Percentiles rank a stretch among this genome's conserved stretches.
phyloP scores from a whole-genome alignment of 1,140 invertebrate genomes.

The Scaptomyza pallida region DNA sequence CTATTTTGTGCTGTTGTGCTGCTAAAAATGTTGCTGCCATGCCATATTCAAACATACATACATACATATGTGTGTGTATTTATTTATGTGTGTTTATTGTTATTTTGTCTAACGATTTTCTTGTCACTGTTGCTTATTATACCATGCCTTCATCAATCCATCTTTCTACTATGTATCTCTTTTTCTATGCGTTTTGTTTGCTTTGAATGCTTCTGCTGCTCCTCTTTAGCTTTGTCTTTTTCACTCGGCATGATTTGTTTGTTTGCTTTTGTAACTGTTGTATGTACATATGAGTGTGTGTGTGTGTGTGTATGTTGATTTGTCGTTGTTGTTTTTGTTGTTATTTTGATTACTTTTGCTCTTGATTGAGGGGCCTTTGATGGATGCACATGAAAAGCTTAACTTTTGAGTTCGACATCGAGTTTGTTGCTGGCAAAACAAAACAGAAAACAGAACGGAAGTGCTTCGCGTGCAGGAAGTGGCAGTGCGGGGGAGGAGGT shows the following conservation, averaged over 20 bases:
- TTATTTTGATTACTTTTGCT: conserved; percentile 76
- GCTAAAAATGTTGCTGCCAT: conserved; percentile 24
- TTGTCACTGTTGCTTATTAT: conserved; percentile 41
- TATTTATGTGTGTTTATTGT: conserved; percentile 69
- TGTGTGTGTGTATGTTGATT: conserved; percentile 48
- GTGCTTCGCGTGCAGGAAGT: conserved; percentile 70
- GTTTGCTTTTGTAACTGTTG: conserved; percentile 23
- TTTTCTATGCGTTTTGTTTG: conserved; percentile 26
- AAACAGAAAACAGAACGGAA: conserved; percentile 78
- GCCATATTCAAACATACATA: background rate
- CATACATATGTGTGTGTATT: too few relatives aligned
- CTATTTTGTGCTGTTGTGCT: conserved; percentile 67
- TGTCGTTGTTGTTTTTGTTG: conserved; percentile 33
- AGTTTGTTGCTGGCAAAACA: conserved; percentile 43
- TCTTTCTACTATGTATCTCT: conserved; percentile 7
- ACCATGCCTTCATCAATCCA: background rate
- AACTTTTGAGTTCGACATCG: background rate
- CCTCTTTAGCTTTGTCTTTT: conserved; percentile 41
- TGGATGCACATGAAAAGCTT: conserved; percentile 37
- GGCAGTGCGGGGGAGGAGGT: background rate
- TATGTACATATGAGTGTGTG: conserved; percentile 17
- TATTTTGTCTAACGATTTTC: conserved; percentile 69
- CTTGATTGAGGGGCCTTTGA: conserved; percentile 65
- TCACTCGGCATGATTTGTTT: conserved; percentile 44
- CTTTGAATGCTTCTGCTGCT: conserved; percentile 44